A percentile compares a stretch with the other conserved stretches of the same genome.
Evolutionary conservation across 2,113 vertebrate genomes (phyloP).

Genomic region (Gila orcuttii): DNA sequence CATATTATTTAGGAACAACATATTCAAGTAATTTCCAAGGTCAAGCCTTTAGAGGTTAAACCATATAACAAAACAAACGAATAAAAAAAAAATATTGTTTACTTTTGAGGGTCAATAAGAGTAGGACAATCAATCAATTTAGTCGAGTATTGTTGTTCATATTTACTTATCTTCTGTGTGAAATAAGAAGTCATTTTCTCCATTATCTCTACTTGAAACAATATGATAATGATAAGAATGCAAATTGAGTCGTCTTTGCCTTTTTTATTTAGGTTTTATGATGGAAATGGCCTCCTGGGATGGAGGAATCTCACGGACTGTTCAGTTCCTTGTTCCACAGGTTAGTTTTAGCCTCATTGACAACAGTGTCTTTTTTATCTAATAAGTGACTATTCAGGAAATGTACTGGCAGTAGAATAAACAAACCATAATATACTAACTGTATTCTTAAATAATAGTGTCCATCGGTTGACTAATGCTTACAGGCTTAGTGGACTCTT

Average conservation of each 20-base stretch:
- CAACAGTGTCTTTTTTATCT: neutral
- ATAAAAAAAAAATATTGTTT: neutral
- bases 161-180: neutral
- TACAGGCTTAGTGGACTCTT: slow-evolving; percentile 54
- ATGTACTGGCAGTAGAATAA: neutral
- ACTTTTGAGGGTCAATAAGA: neutral
- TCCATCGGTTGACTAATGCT: slow-evolving; percentile 31
- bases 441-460: neutral
- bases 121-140: neutral
- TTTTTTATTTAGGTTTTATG: slow-evolving; percentile 91
- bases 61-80: neutral
- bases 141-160: neutral
- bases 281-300: slow-evolving; percentile 99
- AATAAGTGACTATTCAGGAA: neutral
- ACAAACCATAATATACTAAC: neutral
- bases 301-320: slow-evolving; percentile 94
- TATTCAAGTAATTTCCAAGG: neutral
- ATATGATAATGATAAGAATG: neutral
- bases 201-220: neutral
- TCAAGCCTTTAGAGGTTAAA: neutral
- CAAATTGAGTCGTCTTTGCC: neutral
- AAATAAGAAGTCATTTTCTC: neutral
- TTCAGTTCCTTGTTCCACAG: slow-evolving; percentile 96
- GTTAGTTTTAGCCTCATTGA: slow-evolving; percentile 66
- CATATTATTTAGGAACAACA: no score